These are phyloP conservation scores for Scaptomyza hsui DNA, from an alignment of 1,140 invertebrate species.

Conservation along the genomic window DNA sequence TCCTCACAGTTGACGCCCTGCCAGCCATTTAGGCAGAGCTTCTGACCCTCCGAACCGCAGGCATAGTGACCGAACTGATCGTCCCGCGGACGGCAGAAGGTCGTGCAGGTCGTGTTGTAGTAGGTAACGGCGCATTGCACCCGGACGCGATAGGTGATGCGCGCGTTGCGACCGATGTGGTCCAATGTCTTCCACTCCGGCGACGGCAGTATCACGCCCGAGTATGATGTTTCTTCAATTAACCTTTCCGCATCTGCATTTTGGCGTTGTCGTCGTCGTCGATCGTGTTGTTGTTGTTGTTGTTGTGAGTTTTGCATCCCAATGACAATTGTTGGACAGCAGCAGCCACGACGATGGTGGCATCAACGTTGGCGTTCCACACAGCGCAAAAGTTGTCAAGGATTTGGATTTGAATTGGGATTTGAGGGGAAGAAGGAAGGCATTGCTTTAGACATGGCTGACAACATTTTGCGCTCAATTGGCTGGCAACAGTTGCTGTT, in stretches of 20 bases:
- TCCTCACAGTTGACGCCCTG: constrained; percentile 95
- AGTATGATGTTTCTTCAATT: constrained; percentile 95
- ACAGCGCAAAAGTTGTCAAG: constrained; percentile 40
- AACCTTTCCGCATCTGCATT: constrained; percentile 87
- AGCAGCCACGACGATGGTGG: constrained; percentile 65
- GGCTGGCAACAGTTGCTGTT: constrained; percentile 32
- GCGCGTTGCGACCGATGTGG: constrained; percentile 89
- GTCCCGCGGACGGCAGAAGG: constrained; percentile 95
- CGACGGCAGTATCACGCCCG: constrained; percentile 94
- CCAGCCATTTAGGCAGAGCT: constrained; percentile 96
- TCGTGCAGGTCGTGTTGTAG: constrained; percentile 97
- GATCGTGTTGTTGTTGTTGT: constrained; percentile 16
- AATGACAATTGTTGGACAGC: constrained; percentile 69
- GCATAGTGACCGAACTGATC: constrained; percentile 97
- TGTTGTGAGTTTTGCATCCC: constrained; percentile 32
- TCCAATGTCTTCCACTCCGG: constrained; percentile 95
- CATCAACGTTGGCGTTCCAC: constrained; percentile 79
- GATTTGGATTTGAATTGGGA: background rate
- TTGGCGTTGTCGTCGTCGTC: constrained; percentile 28
- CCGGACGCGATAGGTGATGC: constrained; percentile 93
- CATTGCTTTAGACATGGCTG: constrained; percentile 65
- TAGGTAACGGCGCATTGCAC: constrained; percentile 96
- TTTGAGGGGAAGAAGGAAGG: constrained; percentile 23
- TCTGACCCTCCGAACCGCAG: constrained; percentile 94
- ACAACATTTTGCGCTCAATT: constrained; percentile 64